A percentile compares a stretch with the other conserved stretches of the same genome.
Conservation (phyloP, 2,888 invertebrate genomes). For the Drosophila suboccidentalis region DNA sequence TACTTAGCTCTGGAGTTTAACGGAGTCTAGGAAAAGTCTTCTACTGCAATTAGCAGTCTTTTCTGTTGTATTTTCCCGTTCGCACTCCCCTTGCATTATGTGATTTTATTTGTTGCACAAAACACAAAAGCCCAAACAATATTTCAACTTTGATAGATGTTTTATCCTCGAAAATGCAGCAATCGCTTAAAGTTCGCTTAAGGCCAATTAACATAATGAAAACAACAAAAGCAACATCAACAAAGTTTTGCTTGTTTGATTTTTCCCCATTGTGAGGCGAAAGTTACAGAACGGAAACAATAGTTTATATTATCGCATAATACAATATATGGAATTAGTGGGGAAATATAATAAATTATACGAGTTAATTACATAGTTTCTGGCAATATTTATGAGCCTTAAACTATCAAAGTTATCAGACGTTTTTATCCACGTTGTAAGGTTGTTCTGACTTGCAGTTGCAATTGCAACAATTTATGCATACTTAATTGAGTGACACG, state of each 20-base stretch:
- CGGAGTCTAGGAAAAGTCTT: not conserved
- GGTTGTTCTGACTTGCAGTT: not conserved
- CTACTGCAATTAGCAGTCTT: slow-evolving; percentile 36
- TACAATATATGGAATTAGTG: slow-evolving; percentile 1
- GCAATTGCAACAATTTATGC: slow-evolving; percentile 8
- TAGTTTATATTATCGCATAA: not conserved
- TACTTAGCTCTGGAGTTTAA: not conserved
- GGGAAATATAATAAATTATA: not conserved
- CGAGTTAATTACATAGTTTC: not conserved
- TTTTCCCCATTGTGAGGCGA: not conserved
- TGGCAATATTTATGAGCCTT: not conserved
- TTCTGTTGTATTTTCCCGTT: slow-evolving; percentile 7
- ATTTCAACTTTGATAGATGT: slow-evolving; percentile 28
- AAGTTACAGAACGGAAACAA: not conserved
- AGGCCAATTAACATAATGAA: slow-evolving; percentile 25
- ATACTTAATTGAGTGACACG: slow-evolving; percentile 25
- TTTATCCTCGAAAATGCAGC: slow-evolving; percentile 20
- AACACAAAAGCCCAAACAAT: slow-evolving; percentile 15
- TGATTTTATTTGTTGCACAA: slow-evolving; percentile 35
- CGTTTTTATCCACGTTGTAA: no score
- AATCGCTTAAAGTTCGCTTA: slow-evolving; percentile 16
- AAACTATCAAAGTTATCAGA: not conserved
- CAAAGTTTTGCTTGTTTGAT: slow-evolving; percentile 8
- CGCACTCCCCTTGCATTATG: slow-evolving; percentile 16
- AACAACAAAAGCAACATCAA: slow-evolving; percentile 3